phyloP scores from a whole-genome alignment of 2,797 vertebrate genomes.

The Pangasius mekongensis region DNA sequence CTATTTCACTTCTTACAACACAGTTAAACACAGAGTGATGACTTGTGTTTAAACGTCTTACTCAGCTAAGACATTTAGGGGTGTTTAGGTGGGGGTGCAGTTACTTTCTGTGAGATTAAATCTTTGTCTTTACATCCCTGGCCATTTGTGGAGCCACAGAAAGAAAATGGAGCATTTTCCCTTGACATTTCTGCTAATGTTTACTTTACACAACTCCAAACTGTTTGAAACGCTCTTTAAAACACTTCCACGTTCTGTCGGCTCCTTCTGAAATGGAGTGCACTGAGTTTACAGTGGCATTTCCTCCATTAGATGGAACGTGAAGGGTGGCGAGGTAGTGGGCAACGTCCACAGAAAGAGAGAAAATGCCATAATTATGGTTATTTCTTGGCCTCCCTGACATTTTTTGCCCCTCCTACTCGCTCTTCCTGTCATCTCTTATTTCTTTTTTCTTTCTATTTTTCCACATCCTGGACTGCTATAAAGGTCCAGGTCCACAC shows the following conservation, averaged over 20 bases:
- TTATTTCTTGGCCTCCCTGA: conserved; percentile 36
- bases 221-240: conserved; percentile 29
- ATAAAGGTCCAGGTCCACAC: conserved; percentile 38
- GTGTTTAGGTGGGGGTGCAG: conserved; percentile 29
- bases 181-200: conserved; percentile 29
- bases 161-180: conserved; percentile 35
- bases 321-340: conserved; percentile 45
- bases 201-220: conserved; percentile 14
- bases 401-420: conserved; percentile 24
- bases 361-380: conserved; percentile 44
- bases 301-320: conserved; percentile 52
- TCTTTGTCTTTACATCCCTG: conserved; percentile 24
- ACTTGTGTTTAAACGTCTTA: conserved; percentile 21
- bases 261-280: conserved; percentile 40
- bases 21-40: conserved; percentile 35
- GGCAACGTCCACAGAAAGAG: conserved; percentile 1
- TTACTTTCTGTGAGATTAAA: conserved; percentile 40
- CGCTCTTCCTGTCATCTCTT: conserved; percentile 37
- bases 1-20: conserved; percentile 52
- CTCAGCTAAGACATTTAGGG: conserved; percentile 36
- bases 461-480: conserved; percentile 38
- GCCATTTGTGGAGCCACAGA: conserved; percentile 15
- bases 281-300: conserved; percentile 56
- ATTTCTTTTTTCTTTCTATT: conserved; percentile 33
- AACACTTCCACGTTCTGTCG: conserved; percentile 28